Evolutionary conservation across 2,113 vertebrate species (phyloP), one percentile per base, ranked within the genome.

Genomic region (Gallinago jamesoni): DNA sequence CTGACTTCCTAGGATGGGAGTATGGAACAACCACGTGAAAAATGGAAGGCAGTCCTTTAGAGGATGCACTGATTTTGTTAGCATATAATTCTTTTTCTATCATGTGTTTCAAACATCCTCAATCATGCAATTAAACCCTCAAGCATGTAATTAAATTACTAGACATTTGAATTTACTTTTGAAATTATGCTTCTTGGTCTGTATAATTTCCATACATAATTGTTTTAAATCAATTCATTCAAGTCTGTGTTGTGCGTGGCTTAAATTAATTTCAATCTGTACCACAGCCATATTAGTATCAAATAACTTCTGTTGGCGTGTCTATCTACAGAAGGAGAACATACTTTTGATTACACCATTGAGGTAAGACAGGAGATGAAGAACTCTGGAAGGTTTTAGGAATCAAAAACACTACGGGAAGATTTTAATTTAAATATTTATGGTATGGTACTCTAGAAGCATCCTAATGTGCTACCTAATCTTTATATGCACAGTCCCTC

Each of bases 171-270:
- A 92, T 93, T 91, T 91, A 67, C 69, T 78, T 87, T 73, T 37
- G 15, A 78, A 96, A 78, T 91, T 45, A 81, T 75, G 53, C 60
- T 86, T 96, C 66, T 53, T 89, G 80, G 41, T 91, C 74, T 91
- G 31, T 59, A 81, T 63, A 74, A 87, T 89, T 96, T 91, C 64
- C 86, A 70, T 92, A 78, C 23, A 47, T 75, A 94, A 81, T 81
- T 92, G 43, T 73, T 94, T 94, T 62, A 59, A 85, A 88, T 90
- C 72, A 69, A n/a, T 94, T 92, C 55, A 90, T 90, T 95, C 83
- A 87, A 72, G 2, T 75, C 41, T 84, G 87, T 89, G 60, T 93
- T 92, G 50, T 27, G 17, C 21, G 48, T 82, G 57, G 53, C 24
- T 95, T 91, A 70, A 57, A 92, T 84, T 78, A 74, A 56, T 91